Conservation (phyloP, 1,140 invertebrate species). For the Thaumetopoea pityocampa region DNA sequence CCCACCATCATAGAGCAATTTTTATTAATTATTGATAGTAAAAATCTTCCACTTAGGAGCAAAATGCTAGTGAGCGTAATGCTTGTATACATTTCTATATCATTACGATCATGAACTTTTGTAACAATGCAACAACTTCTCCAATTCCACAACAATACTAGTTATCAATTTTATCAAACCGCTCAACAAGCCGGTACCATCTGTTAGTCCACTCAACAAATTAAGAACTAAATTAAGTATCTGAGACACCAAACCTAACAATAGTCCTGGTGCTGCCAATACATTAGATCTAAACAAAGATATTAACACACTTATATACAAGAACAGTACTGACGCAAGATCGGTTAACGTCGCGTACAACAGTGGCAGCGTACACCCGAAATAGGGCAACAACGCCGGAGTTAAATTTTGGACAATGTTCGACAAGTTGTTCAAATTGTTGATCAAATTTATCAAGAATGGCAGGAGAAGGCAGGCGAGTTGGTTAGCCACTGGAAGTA, state of each 20-base stretch:
- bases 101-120: too few relatives aligned
- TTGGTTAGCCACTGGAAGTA: slow-evolving; percentile 55
- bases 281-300: slow-evolving; percentile 61
- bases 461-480: slow-evolving; percentile 53
- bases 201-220: slow-evolving; percentile 47
- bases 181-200: slow-evolving; percentile 44
- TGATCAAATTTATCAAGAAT: slow-evolving; percentile 59
- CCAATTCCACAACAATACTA: slow-evolving; percentile 50
- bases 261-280: slow-evolving; percentile 47
- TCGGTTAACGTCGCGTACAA: slow-evolving; percentile 60
- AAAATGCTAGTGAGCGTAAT: too few relatives aligned
- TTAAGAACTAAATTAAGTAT: slow-evolving; percentile 51
- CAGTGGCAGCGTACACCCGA: slow-evolving; percentile 57
- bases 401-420: slow-evolving; percentile 64
- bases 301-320: slow-evolving; percentile 61
- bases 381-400: slow-evolving; percentile 56
- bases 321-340: slow-evolving; percentile 56
- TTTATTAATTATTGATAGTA: too few relatives aligned
- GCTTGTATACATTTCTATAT: too few relatives aligned
- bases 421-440: slow-evolving; percentile 59
- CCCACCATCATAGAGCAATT: too few relatives aligned
- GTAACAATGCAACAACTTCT: slow-evolving; percentile 57
- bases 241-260: slow-evolving; percentile 45
- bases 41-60: too few relatives aligned
- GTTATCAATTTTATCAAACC: slow-evolving; percentile 56